Percentiles rank a stretch among this genome's conserved stretches.
Evolutionary conservation across 1,140 invertebrate species (phyloP).

Genomic region (Anastrepha obliqua): DNA sequence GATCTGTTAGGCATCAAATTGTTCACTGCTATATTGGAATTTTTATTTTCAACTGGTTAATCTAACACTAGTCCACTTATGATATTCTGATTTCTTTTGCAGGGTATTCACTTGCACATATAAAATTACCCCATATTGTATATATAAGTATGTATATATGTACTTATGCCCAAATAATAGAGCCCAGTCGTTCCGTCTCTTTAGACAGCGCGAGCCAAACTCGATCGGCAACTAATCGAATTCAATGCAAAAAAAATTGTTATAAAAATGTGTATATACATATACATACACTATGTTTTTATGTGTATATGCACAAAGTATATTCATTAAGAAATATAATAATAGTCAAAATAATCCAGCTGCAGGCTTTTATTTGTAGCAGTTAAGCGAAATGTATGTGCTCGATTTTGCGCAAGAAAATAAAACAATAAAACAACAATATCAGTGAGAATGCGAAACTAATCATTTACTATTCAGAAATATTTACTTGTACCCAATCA

Average conservation of each 20-base stretch:
- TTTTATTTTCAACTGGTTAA: too few relatives aligned
- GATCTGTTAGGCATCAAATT: too few relatives aligned
- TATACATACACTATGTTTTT: not conserved
- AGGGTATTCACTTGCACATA: too few relatives aligned
- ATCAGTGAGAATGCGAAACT: not conserved
- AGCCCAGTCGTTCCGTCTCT: not conserved
- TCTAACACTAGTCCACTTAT: too few relatives aligned
- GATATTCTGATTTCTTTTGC: too few relatives aligned
- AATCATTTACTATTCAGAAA: not conserved
- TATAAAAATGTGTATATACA: not conserved
- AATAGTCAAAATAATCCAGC: slow-evolving; percentile 13
- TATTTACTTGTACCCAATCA: not conserved
- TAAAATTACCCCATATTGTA: too few relatives aligned
- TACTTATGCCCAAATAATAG: too few relatives aligned
- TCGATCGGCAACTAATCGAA: slow-evolving; percentile 31
- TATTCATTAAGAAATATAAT: not conserved
- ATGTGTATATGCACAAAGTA: not conserved
- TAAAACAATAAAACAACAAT: too few relatives aligned
- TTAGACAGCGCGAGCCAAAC: slow-evolving; percentile 9
- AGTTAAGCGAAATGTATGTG: too few relatives aligned
- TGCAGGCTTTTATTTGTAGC: not conserved
- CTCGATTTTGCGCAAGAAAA: too few relatives aligned
- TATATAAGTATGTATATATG: too few relatives aligned
- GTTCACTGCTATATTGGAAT: too few relatives aligned
- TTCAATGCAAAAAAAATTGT: not conserved